Evolutionary conservation across 2,113 vertebrate genomes (phyloP), one percentile per base, ranked within the genome.

Genomic region (Acrocephalus arundinaceus): DNA sequence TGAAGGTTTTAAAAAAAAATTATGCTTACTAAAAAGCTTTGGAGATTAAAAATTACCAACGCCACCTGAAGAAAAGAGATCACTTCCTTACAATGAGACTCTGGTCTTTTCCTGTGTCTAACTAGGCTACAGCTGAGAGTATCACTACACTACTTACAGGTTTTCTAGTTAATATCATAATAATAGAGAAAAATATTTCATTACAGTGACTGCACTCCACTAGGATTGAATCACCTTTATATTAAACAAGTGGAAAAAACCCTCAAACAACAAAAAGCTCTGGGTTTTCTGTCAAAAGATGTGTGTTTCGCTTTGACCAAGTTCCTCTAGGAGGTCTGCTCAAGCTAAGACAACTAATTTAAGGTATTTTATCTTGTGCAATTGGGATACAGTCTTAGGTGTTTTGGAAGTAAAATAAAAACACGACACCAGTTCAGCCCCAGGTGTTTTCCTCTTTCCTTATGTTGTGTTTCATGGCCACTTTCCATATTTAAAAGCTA

Each of bases 401-500:
- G 84, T 92, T 86, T 86, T 1, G 0, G 63, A 95, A 91, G 25
- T 83, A 85, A 93, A 92, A 92, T 1, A 84, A 88, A 91, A 96
- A 95, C 18, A n/a, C 31, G 49, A 96, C 58, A 86, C 76, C 35
- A 68, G 35, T 76, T 90, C 39, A 77, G 65, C 39, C 41, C 37
- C 55, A 91, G 46, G 68, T 95, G 61, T 68, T 90, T 86, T 91
- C 41, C 41, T 67, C n/a, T 71, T 46, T 76, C 33, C 48, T 90
- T 24, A n/a, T 16, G 28, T 46, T 75, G 52, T 30, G 45, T 66
- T 78, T 91, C 48, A 72, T 59, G 74, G 83, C 77, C 91, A 46
- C 52, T 71, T 94, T 89, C 93, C 84, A 54, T 49, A 58, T 75
- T 86, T 82, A 66, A 93, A 90, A 57, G 59, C 62, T 70, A 83